Evolutionary conservation across 2,797 vertebrate genomes (phyloP), one percentile per base, ranked within the genome.

Genomic region (Diceros bicornis): DNA sequence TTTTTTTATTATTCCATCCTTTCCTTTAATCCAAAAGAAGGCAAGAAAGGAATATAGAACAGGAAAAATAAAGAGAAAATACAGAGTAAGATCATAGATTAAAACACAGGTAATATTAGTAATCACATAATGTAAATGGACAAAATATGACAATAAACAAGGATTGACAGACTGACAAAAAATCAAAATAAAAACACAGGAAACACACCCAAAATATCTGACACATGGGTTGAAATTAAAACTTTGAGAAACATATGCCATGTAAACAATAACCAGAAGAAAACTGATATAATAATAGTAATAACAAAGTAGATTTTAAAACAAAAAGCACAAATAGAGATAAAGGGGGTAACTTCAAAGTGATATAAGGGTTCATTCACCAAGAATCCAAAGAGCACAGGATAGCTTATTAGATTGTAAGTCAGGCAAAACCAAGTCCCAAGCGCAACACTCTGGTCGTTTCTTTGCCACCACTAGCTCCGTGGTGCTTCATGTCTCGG

Each of bases 21-120:
- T 89, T 32, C 55, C 13, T 10, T 96, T 72, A 57, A 62, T 32
- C n/a, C 47, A 68, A 90, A 85, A 62, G 71, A 69, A 95, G 74
- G 37, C 25, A 79, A 64, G 14, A 55, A 50, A 72, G 66, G 13
- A 68, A 27, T 16, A 50, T 0, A 50, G 64, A 55, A 21, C 2
- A 29, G 47, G 72, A 68, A 41, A 41, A 41, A 68, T 12, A 69
- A 75, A 29, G 62, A 41, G 34, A 52, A 77, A 75, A 77, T 17
- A 55, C 3, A 23, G 4, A 64, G 47, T 66, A n/a, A 66, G 21
- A n/a, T 57, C 41, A 32, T 0, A 25, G 68, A 61, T 68, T 79
- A 34, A 75, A 85, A 59, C 14, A 57, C 37, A 78, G 34, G 20
- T 13, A 50, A 50, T 6, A 55, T 61, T 18, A 68, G 21, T 6